Conservation (phyloP, 2,888 invertebrate species). For the Lochmaea crataegi region DNA sequence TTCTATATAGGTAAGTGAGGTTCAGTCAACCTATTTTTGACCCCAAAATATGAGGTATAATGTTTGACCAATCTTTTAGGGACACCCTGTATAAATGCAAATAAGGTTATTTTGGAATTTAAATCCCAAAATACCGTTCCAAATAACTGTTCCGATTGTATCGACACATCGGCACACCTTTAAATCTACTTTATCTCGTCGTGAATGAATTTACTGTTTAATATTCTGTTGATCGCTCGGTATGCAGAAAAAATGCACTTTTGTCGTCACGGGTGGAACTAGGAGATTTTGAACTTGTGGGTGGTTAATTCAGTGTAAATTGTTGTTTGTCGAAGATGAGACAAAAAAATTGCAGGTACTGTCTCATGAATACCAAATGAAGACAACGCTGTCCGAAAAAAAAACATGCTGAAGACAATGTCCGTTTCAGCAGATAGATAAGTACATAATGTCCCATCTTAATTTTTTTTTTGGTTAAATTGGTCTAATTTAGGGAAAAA, state of each 20-base stretch:
- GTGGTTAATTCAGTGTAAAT: conserved; percentile 28
- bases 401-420: conserved; percentile 4
- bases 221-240: conserved; percentile 35
- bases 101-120: too few relatives aligned
- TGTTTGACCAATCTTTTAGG: too few relatives aligned
- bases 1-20: too few relatives aligned
- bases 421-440: background rate
- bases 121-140: too few relatives aligned
- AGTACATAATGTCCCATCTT: background rate
- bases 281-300: conserved; percentile 26
- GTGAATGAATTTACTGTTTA: conserved; percentile 35
- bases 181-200: conserved; percentile 16
- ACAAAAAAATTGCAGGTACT: conserved; percentile 21
- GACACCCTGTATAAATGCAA: too few relatives aligned
- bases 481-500: too few relatives aligned
- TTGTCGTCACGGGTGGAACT: conserved; percentile 26
- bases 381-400: background rate
- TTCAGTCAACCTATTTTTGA: too few relatives aligned
- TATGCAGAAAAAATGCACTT: conserved; percentile 33
- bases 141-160: background rate
- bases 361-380: conserved; percentile 28
- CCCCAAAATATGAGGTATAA: too few relatives aligned
- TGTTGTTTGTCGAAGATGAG: conserved; percentile 21
- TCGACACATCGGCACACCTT: background rate
- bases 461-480: background rate